Evolutionary conservation across 2,888 invertebrate genomes (phyloP), one percentile per base, ranked within the genome.

Genomic region (Horisme vitalbata): DNA sequence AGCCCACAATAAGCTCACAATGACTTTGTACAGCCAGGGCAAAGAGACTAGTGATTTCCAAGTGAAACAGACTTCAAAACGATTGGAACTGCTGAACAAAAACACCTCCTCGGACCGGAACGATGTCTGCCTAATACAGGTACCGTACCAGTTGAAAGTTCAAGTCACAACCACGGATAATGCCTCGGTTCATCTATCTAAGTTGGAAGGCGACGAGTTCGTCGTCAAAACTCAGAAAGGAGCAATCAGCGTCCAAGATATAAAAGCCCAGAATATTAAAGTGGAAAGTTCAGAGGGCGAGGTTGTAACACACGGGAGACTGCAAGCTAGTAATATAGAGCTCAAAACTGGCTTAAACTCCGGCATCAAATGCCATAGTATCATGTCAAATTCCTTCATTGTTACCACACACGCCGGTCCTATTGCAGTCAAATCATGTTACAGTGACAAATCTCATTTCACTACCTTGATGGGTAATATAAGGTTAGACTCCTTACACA

Each of bases 401-500:
- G 83, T 83, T 0, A 71, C 73, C 0, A 87, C 90, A 18, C 85
- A 90, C 54, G 87, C 78, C 8, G 90, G 90, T 0, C 65, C 76
- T 1, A 89, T 90, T 24, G 47, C 65, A 12, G 84, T 88, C 0
- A 89, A 86, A 55, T 90, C 90, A 5, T 90, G 90, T 61, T 86
- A 87, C 55, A 77, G 82, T 67, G 86, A 89, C 28, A 84, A 81
- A 55, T 87, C 90, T 3, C 86, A 89, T 53, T 86, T 90, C 35
- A 86, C 77, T 18, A 90, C 90, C 7, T 67, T 88, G 9, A 83
- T 88, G 79, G 90, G 90, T 0, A 81, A 89, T 31, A 79, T 90
- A 46, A 62, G 61, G 6, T 61, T 90, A 3, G 76, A 82, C 32
- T 79, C 81, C 38, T 60, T 89, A 2, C 90, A 90, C 30, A 72